Evolutionary conservation across 2,888 invertebrate species (phyloP), one percentile per base, ranked within the genome.

Genomic region (Microplitis manilae): DNA sequence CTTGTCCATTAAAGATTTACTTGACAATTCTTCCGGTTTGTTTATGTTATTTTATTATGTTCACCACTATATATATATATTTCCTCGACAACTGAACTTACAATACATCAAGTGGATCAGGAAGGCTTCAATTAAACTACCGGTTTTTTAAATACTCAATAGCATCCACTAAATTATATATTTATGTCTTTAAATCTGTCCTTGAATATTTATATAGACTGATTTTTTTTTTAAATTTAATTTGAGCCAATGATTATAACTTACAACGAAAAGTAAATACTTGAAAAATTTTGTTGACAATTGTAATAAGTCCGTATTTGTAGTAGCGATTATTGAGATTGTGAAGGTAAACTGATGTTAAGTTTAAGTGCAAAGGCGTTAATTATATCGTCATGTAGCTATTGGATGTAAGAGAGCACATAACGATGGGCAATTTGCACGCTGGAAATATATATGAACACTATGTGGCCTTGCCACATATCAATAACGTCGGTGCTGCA

Each of bases 331-430:
- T 30, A 30, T 30, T 30, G 30, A 30, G 8, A 50, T 50, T 13
- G 9, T 13, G 13, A 8, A 8, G 8, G 13, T 50, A 13, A 50
- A 50, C 38, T 13, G 50, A 68, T 41, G 50, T 40, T 65, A 50
- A 38, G 59, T 67, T 60, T 15, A 41, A 50, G 64, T 30, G 40
- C 64, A 38, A 71, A 79, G 68, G 77, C 62, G 79, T 78, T 78
- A 79, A 81, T 81, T 78, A 73, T 80, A 79, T 77, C 76, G 69
- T 78, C 78, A 77, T 77, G 61, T 73, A 9, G 41, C 8, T 41
- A 8, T 41, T 41, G 15, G 20, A n/a, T 17, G 50, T 20, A 40
- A 13, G 39, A 39, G 60, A 15, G 60, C 38, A 9, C 5, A 17
- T 17, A 15, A n/a, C 30, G 64, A 73, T 77, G 62, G 73, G 38